phyloP scores from a whole-genome alignment of 2,888 invertebrate genomes.

The Idaea dimidiata region DNA sequence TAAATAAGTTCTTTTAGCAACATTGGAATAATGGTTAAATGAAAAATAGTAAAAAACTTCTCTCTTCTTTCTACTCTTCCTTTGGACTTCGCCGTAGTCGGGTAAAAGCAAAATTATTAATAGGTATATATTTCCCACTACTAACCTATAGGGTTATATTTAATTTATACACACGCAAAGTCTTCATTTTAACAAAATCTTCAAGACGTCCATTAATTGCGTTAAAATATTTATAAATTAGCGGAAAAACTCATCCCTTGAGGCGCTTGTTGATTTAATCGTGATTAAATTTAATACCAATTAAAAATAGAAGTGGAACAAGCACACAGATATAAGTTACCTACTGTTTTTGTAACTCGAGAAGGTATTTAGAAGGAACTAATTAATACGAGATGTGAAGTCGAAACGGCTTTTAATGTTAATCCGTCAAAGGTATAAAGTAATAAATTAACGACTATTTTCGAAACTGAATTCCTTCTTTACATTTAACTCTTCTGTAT shows the following conservation, averaged over 20 bases:
- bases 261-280: conserved; percentile 19
- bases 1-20: too few species aligned
- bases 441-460: background rate
- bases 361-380: conserved; percentile 35
- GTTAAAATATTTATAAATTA: background rate
- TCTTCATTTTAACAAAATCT: background rate
- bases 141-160: too few species aligned
- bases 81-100: too few species aligned
- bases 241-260: conserved; percentile 12
- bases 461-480: background rate
- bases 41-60: too few species aligned
- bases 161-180: too few species aligned
- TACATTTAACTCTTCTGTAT: background rate
- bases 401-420: conserved; percentile 25
- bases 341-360: conserved; percentile 36
- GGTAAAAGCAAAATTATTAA: too few species aligned
- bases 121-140: too few species aligned
- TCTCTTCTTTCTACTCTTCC: too few species aligned
- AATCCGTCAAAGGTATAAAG: conserved; percentile 12
- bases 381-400: conserved; percentile 39
- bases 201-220: background rate
- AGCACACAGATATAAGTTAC: conserved; percentile 8
- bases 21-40: too few species aligned
- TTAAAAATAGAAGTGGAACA: conserved; percentile 15
- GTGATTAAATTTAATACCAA: conserved; percentile 28